Base-by-base conservation (phyloP, 1,140 invertebrate species). In the Xylocopa sonorina region DNA sequence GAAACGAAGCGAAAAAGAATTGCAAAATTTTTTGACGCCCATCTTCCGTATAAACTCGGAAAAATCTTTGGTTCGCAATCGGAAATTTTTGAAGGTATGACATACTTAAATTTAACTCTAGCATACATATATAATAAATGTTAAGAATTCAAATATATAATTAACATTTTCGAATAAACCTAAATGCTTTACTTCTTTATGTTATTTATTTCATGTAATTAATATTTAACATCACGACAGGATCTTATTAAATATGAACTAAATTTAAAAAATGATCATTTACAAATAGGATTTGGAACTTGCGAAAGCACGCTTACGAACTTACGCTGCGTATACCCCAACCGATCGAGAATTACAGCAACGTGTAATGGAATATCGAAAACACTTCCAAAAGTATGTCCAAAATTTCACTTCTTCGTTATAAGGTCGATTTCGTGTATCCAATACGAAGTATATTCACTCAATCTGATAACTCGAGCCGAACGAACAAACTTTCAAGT, bases 401-500 rank as follows among this genome's bases (percentile, higher is more conserved):
- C 24, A 27, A 51, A 76, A 57, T 43, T 63, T 50, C 14, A n/a
- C n/a, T 43, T 16, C 67, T 24, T 76, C 34, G n/a, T 12, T 72
- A 21, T 58, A 12, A 53, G 12, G 24, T 53, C 60, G 60, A 50
- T 81, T 51, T 50, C 29, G 16, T 4, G n/a, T n/a, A n/a, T 43
- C 16, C 16, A 1, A 27, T 4, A 60, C 57, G 73, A 67, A 81
- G 67, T 85, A 69, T 34, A 64, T 81, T 68, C 62, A 77, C 74
- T 84, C 86, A 88, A 88, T 81, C 87, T 88, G 87, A 92, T 92
- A 92, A 92, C 91, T 92, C 92, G 92, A 93, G 92, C 92, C 92
- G 91, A 93, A 93, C 92, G 92, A 93, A 93, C 92, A 93, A 93
- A 93, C 92, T 93, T 88, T 76, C 46, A 80, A 84, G 84, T 90